Evolutionary conservation across 1,140 invertebrate species (phyloP).

Genomic region (Drosophila kohkoa): DNA sequence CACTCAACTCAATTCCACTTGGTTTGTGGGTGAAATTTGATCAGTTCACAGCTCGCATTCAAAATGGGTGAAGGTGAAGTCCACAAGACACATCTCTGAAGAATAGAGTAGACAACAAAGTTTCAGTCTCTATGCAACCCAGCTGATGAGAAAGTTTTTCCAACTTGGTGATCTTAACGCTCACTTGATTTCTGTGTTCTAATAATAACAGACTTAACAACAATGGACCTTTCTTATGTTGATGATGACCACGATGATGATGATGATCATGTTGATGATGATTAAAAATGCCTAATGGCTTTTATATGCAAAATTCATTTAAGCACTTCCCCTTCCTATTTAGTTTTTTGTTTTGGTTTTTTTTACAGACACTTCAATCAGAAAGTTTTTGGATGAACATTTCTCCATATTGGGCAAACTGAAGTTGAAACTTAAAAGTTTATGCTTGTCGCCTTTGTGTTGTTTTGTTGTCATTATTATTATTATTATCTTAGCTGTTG

Average conservation of each 20-base stretch:
- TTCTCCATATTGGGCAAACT: constrained; percentile 71
- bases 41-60: constrained; percentile 33
- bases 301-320: constrained; percentile 73
- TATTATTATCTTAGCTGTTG: constrained; percentile 19
- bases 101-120: neutral
- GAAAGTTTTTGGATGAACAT: constrained; percentile 58
- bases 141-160: constrained; percentile 73
- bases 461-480: constrained; percentile 13
- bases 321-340: constrained; percentile 52
- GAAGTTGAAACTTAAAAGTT: constrained; percentile 36
- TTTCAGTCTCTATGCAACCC: neutral
- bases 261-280: constrained; percentile 39
- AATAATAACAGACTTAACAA: constrained; percentile 64
- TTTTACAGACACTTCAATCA: constrained; percentile 67
- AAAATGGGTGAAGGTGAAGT: constrained; percentile 78
- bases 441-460: constrained; percentile 41
- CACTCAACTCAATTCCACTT: constrained; percentile 5
- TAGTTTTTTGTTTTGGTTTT: too few relatives aligned
- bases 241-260: neutral
- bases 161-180: constrained; percentile 73
- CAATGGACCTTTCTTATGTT: constrained; percentile 39
- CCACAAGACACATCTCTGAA: constrained; percentile 21
- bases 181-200: constrained; percentile 80
- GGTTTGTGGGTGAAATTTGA: constrained; percentile 62
- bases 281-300: constrained; percentile 71